These are phyloP conservation scores for Marmota monax DNA, from an alignment of 2,113 vertebrate genomes.

Conservation along the genomic window DNA sequence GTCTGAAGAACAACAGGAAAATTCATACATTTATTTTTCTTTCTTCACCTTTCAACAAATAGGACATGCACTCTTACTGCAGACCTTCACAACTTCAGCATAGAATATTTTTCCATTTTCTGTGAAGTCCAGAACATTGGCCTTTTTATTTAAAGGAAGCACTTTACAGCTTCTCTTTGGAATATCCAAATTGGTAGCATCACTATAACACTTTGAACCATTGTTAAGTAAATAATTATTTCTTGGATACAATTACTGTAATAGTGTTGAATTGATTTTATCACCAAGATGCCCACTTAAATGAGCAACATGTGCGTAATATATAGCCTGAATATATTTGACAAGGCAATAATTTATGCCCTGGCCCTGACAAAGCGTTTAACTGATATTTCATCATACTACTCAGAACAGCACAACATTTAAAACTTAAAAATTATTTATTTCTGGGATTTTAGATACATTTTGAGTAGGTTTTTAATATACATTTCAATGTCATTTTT, in stretches of 20 bases:
- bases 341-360: background rate
- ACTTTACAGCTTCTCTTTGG: background rate
- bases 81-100: background rate
- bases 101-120: background rate
- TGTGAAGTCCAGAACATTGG: background rate
- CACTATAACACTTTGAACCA: accelerated
- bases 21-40: background rate
- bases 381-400: background rate
- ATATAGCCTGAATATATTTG: background rate
- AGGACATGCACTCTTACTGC: background rate
- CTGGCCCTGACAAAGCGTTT: accelerated
- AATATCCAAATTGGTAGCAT: background rate
- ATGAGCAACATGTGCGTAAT: background rate
- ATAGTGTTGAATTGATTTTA: background rate
- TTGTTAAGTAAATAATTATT: background rate
- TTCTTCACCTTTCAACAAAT: background rate
- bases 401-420: background rate
- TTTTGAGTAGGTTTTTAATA: background rate
- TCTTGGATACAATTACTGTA: background rate
- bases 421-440: background rate
- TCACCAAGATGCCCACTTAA: background rate
- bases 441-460: background rate
- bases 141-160: background rate
- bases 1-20: background rate
- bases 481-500: no score